Evolutionary conservation across 2,888 invertebrate species (phyloP).

Genomic region (Epinotia nisella): DNA sequence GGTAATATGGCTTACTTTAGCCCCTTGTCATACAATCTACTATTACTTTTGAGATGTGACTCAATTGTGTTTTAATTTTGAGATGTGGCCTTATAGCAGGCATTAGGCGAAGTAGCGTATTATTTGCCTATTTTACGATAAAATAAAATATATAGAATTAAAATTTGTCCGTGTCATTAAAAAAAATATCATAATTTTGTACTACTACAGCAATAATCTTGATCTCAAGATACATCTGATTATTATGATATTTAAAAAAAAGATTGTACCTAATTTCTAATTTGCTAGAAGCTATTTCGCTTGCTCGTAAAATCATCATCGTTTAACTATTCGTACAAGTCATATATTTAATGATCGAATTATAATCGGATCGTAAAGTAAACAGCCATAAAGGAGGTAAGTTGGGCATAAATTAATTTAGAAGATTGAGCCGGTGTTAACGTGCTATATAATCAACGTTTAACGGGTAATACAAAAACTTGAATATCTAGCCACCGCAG

Average conservation of each 20-base stretch:
- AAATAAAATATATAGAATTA: too few species aligned
- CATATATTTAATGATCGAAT: conserved; percentile 23
- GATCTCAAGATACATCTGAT: neutral
- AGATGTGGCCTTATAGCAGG: too few species aligned
- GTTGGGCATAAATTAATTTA: conserved; percentile 31
- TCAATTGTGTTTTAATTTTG: too few species aligned
- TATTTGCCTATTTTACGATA: too few species aligned
- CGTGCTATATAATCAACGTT: neutral
- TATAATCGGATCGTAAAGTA: conserved; percentile 28
- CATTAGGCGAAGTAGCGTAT: too few species aligned
- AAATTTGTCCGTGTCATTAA: too few species aligned
- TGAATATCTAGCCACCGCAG: too few species aligned
- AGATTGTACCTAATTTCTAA: conserved; percentile 6
- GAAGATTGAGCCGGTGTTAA: conserved; percentile 15
- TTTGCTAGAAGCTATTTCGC: conserved; percentile 16
- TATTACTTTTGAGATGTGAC: too few species aligned
- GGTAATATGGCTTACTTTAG: too few species aligned
- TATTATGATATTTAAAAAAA: conserved; percentile 5
- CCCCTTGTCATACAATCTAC: too few species aligned
- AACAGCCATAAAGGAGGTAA: conserved; percentile 14
- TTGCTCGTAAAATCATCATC: conserved; percentile 9
- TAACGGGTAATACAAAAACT: neutral
- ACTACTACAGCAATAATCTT: neutral
- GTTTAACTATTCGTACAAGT: conserved; percentile 12
- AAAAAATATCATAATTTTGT: too few species aligned